A percentile compares a stretch with the other conserved stretches of the same genome.
These are phyloP conservation scores for Pitangus sulphuratus DNA, from an alignment of 2,797 vertebrate genomes.

Conservation along the genomic window DNA sequence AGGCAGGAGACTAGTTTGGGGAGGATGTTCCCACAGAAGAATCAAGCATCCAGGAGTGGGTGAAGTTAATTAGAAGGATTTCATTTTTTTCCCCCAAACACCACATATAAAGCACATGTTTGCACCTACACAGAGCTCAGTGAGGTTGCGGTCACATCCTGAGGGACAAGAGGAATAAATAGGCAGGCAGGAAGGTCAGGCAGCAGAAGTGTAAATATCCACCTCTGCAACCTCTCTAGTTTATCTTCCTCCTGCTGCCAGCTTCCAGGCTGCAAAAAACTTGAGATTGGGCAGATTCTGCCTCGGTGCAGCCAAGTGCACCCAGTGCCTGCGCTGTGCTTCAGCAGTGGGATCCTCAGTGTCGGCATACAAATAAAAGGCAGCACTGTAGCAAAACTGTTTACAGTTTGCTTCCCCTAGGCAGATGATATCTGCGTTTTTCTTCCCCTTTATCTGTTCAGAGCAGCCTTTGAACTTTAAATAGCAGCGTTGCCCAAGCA, in stretches of 20 bases:
- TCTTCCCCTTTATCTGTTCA: conserved; percentile 11
- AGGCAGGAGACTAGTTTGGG: not conserved
- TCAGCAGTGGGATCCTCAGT: not conserved
- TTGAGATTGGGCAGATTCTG: not conserved
- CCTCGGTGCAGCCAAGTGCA: rapidly evolving
- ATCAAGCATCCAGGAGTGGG: not conserved
- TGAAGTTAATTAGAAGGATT: not conserved
- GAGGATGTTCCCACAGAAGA: not conserved
- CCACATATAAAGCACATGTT: not conserved
- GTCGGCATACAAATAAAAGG: not conserved
- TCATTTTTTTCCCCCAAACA: not conserved
- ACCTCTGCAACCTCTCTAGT: not conserved
- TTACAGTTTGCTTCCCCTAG: conserved; percentile 26
- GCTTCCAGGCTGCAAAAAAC: not conserved
- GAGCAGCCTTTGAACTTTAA: conserved; percentile 60
- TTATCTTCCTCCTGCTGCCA: not conserved
- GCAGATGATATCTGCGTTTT: conserved; percentile 15
- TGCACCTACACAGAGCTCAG: not conserved
- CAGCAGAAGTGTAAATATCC: conserved; percentile 27
- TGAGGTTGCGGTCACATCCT: not conserved
- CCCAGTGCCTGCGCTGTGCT: not conserved
- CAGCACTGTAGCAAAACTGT: not conserved
- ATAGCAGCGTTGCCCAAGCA: not conserved
- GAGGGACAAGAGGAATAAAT: conserved; percentile 32
- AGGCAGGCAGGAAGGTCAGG: conserved; percentile 8